Evolutionary conservation across 2,888 invertebrate genomes (phyloP), one percentile per base, ranked within the genome.

Genomic region (Isotomurus palustris): DNA sequence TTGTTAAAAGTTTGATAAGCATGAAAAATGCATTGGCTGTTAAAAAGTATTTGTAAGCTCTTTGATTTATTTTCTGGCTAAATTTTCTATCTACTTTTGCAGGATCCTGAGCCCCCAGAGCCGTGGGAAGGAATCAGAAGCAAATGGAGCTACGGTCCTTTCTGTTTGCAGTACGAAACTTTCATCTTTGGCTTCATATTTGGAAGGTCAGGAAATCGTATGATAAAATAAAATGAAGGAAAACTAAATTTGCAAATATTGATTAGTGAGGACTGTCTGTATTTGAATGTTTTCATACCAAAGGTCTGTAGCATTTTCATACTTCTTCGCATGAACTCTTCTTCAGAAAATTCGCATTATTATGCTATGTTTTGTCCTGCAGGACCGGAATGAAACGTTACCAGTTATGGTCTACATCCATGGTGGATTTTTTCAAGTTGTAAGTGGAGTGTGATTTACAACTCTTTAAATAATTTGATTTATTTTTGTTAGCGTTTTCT

Each of bases 391-490:
- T 17, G 28, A 3, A 5, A 22, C 24, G 35, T 44, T 43, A 3
- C 43, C 43, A 10, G 55, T 58, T 1, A 48, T 63, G 41, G 58
- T 62, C 2, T 53, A 56, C 25, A 58, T 58, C 12, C 60, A 59
- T 36, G 62, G 62, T 14, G 62, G 62, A 17, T 32, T 62, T 27
- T 62, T 58, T 28, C 62, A 62, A 21, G 43, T 53, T 1, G 58
- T 55, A 2, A 43, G 53, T 2, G 25, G 36, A 1, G 48, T 44
- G 5, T 29, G 41, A 41, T 40, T 45, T 10, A 14, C n/a, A n/a
- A n/a, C n/a, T n/a, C n/a, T n/a, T n/a, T n/a, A n/a, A n/a, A n/a
- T n/a, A n/a, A n/a, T n/a, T n/a, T n/a, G n/a, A n/a, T n/a, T n/a
- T n/a, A n/a, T n/a, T n/a, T n/a, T n/a, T n/a, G n/a, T n/a, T n/a